phyloP scores from a whole-genome alignment of 2,113 vertebrate genomes.

The Dromaius novaehollandiae region DNA sequence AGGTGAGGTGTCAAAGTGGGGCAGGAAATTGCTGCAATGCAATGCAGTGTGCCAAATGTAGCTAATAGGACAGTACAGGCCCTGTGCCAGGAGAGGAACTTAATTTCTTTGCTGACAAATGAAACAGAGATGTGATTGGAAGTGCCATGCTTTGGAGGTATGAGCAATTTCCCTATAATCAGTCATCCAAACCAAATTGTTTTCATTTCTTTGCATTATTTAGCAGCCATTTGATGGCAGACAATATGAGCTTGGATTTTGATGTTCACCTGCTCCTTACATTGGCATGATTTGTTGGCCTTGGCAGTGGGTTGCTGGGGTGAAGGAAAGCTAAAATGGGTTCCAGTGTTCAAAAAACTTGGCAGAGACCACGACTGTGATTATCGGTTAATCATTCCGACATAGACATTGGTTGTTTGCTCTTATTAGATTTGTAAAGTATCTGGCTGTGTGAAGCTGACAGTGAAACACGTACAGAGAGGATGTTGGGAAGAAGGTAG shows the following conservation, averaged over 20 bases:
- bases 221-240: conserved; percentile 67
- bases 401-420: conserved; percentile 24
- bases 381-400: conserved; percentile 69
- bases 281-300: neutral
- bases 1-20: neutral
- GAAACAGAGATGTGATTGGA: conserved; percentile 70
- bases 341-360: conserved; percentile 25
- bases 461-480: conserved; percentile 30
- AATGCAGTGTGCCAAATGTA: fast-evolving
- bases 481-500: neutral
- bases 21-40: neutral
- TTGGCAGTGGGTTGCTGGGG: conserved; percentile 16
- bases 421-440: conserved; percentile 19
- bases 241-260: conserved; percentile 35
- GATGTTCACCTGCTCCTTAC: neutral
- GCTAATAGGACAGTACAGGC: neutral
- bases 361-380: conserved; percentile 20
- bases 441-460: neutral
- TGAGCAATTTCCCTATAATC: conserved; percentile 73
- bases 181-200: conserved; percentile 71
- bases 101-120: conserved; percentile 62
- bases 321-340: conserved; percentile 23
- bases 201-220: conserved; percentile 77
- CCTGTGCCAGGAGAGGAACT: conserved; percentile 18
- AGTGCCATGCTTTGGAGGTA: conserved; percentile 39